Base-by-base conservation (phyloP, 2,113 vertebrate species). In the Ahaetulla prasina region DNA sequence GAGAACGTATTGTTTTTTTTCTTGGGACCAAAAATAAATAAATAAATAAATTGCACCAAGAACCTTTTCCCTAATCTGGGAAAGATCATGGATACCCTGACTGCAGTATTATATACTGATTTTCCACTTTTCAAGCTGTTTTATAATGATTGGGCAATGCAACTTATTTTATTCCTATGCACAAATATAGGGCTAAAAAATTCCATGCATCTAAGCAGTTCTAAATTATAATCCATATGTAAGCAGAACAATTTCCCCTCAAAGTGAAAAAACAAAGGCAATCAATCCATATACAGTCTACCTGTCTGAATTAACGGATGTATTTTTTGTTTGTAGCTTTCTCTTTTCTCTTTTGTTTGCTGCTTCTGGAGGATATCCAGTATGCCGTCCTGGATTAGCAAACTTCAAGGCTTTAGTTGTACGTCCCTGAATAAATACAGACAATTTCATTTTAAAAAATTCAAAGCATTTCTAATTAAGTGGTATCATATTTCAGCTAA, bases 401-500 rank as follows among this genome's bases (percentile, higher is more conserved):
- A 98, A 98, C 96, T 98, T 98, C 95, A 98, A 97, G 93, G 98
- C 97, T 94, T 98, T 98, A 88, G 98, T 97, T 93, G 98, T 98
- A 93, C 97, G 98, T 12, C 97, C 98, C 98, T 98, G 92, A 94
- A 96, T 30, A 94, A 94, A 96, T 53, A 94, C 22, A 96, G 93
- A 96, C 94, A 94, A 89, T 47, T 49, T 87, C 6, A 93, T 94
- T 91, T 93, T 18, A 2, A 39, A 87, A 94, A 90, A 89, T 8
- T 1, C 47, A 90, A 52, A 27, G 54, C 18, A 85, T 11, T 39
- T 47, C 3, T 52, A 86, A 4, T 43, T 8, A 35, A 94, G 23
- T 52, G 53, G 3, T 85, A 3, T 52, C 87, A 30, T 6, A 91
- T 87, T 27, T 47, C n/a, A 2, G 2, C 4, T 90, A 74, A 94